Percentiles rank a stretch among this genome's conserved stretches.
These are phyloP conservation scores for Saxicola maurus DNA, from an alignment of 2,797 vertebrate species.

Conservation along the genomic window DNA sequence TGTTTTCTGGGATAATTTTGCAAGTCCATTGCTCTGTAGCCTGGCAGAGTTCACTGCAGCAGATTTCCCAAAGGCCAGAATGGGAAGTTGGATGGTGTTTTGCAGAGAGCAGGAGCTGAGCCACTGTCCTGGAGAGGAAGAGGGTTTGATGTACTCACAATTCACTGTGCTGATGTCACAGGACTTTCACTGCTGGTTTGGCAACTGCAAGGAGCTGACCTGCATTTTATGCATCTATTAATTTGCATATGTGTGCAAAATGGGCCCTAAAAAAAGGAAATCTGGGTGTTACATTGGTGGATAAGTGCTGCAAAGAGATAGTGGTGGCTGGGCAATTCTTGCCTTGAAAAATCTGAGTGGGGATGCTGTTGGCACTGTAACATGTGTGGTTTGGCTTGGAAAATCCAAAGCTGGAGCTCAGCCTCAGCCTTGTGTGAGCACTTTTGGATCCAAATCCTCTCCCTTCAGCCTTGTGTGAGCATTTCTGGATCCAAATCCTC, in stretches of 20 bases:
- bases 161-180: not conserved
- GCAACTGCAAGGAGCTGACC: not conserved
- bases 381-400: accelerated
- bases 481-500: not conserved
- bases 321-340: not conserved
- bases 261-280: not conserved
- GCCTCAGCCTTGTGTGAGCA: not conserved
- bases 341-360: not conserved
- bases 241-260: not conserved
- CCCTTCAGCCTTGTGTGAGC: not conserved
- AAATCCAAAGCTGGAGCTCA: not conserved
- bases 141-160: not conserved
- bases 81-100: not conserved
- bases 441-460: not conserved
- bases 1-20: not conserved
- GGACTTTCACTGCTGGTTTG: not conserved
- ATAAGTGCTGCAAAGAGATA: not conserved
- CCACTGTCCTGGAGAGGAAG: not conserved
- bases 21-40: not conserved
- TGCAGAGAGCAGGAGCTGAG: not conserved
- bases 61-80: not conserved
- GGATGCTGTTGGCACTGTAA: not conserved
- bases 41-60: not conserved
- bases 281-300: not conserved
- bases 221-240: not conserved